Percentiles rank a stretch among this genome's conserved stretches.
Evolutionary conservation across 2,888 invertebrate species (phyloP).

Genomic region (Vanessa cardui): DNA sequence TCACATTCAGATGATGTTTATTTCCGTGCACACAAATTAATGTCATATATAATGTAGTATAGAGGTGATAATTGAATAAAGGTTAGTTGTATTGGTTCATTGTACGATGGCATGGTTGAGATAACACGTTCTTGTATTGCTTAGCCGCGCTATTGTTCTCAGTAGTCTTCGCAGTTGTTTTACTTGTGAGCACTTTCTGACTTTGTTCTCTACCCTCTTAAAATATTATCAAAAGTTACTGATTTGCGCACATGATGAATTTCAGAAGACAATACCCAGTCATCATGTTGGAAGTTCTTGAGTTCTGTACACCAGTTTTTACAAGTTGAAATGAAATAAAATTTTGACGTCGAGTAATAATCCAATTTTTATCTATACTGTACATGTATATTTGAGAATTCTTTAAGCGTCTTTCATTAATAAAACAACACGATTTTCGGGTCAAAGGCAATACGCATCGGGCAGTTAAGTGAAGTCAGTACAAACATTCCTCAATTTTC

Average conservation of each 20-base stretch:
- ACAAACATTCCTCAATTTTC: no score
- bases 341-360: not conserved
- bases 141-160: slow-evolving; percentile 18
- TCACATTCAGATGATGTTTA: not conserved
- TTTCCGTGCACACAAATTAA: not conserved
- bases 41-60: slow-evolving; percentile 4
- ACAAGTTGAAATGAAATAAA: not conserved
- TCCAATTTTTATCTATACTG: no score
- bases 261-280: not conserved
- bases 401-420: no score
- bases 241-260: slow-evolving; percentile 3
- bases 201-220: slow-evolving; percentile 23
- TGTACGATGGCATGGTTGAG: slow-evolving; percentile 15
- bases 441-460: no score
- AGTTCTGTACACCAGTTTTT: not conserved
- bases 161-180: slow-evolving; percentile 28
- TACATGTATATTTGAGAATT: no score
- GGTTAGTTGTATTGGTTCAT: not conserved
- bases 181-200: slow-evolving; percentile 24
- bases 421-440: no score
- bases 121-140: slow-evolving; percentile 21
- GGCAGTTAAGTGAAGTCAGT: no score
- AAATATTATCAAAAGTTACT: slow-evolving; percentile 6
- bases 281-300: not conserved
- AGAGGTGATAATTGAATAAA: slow-evolving; percentile 12